phyloP scores from a whole-genome alignment of 1,140 invertebrate genomes.

The Drosophila malerkotliana region DNA sequence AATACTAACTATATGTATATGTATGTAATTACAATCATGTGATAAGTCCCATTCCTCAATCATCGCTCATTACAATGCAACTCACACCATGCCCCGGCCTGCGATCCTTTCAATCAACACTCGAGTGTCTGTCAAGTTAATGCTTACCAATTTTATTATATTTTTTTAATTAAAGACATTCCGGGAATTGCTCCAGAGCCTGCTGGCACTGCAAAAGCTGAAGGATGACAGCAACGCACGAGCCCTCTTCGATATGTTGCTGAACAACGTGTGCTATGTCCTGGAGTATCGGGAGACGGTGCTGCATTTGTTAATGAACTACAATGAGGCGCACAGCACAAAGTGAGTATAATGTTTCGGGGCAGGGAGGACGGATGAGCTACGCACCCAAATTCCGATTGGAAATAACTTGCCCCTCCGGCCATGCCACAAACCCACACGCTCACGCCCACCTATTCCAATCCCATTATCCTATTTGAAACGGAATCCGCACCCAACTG shows the following conservation, averaged over 20 bases:
- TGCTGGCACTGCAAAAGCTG: slow-evolving; percentile 92
- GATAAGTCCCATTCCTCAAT: slow-evolving; percentile 17
- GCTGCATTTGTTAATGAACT: slow-evolving; percentile 90
- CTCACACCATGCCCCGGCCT: background rate
- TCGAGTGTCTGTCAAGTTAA: slow-evolving; percentile 46
- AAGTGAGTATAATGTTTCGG: slow-evolving; percentile 85
- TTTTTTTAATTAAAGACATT: slow-evolving; percentile 86
- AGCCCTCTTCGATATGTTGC: slow-evolving; percentile 92
- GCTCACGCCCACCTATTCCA: slow-evolving; percentile 3
- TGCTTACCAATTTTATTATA: slow-evolving; percentile 77
- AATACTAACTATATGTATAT: background rate
- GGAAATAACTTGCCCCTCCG: slow-evolving; percentile 60
- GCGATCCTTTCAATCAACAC: slow-evolving; percentile 26
- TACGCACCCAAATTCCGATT: slow-evolving; percentile 50
- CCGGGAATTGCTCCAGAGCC: slow-evolving; percentile 89
- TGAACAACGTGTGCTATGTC: slow-evolving; percentile 97
- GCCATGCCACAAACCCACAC: slow-evolving; percentile 15
- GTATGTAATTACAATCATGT: background rate
- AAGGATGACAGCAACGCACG: slow-evolving; percentile 87
- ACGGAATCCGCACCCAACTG: slow-evolving; percentile 7
- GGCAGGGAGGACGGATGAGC: slow-evolving; percentile 1
- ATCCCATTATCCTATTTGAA: slow-evolving; percentile 2
- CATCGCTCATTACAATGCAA: slow-evolving; percentile 40
- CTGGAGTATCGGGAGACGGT: slow-evolving; percentile 97
- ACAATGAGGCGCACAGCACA: slow-evolving; percentile 94